A percentile compares a stretch with the other conserved stretches of the same genome.
These are phyloP conservation scores for Pterocles orientalis DNA, from an alignment of 2,113 vertebrate genomes.

Conservation along the genomic window DNA sequence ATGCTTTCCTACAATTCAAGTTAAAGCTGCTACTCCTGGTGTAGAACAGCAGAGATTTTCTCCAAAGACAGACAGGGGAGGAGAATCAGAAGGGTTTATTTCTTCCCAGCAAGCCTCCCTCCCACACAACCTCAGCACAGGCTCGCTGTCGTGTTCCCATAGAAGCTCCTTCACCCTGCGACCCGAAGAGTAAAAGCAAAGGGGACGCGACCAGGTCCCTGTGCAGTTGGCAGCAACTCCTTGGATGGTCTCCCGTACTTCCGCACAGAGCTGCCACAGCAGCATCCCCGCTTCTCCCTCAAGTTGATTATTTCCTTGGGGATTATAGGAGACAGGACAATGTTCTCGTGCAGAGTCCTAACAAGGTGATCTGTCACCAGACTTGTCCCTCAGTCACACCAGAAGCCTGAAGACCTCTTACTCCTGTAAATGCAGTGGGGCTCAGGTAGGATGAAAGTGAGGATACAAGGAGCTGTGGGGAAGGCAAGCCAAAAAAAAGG, in stretches of 20 bases:
- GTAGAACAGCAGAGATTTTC: not conserved
- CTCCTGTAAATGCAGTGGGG: not conserved
- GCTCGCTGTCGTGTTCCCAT: not conserved
- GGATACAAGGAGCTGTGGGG: not conserved
- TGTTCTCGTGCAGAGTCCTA: not conserved
- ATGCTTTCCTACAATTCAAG: accelerated
- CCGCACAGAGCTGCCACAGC: accelerated
- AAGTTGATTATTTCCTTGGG: not conserved
- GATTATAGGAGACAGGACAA: not conserved
- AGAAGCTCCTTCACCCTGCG: not conserved
- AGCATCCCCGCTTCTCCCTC: not conserved
- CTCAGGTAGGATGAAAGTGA: not conserved
- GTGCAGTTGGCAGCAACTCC: not conserved
- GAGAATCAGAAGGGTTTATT: not conserved
- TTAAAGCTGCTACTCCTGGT: not conserved
- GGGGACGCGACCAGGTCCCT: not conserved
- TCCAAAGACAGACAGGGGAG: too few species aligned
- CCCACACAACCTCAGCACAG: not conserved
- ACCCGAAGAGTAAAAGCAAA: not conserved
- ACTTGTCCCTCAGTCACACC: not conserved
- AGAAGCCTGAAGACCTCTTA: not conserved
- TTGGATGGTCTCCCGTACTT: accelerated
- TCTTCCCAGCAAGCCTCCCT: not conserved
- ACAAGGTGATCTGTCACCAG: not conserved
- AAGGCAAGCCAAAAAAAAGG: not conserved